A percentile compares a stretch with the other conserved stretches of the same genome.
Conservation (phyloP, 2,113 vertebrate genomes). For the Deroptyus accipitrinus region DNA sequence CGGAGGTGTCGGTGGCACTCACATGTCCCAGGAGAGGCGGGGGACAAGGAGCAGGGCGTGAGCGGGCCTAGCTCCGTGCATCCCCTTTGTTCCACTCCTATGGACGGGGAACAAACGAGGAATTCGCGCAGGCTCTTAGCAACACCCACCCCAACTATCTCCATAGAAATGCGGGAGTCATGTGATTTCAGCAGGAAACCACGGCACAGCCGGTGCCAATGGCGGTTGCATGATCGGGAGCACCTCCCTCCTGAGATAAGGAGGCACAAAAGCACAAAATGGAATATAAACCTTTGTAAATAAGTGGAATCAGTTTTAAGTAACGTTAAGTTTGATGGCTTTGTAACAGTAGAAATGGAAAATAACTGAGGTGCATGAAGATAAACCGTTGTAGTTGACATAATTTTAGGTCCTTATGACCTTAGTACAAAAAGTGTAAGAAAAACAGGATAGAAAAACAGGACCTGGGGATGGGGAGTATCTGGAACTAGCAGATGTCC, state of each 20-base stretch:
- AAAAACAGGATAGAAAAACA: no score
- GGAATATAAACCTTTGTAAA: no score
- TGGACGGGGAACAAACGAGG: slow-evolving; percentile 52
- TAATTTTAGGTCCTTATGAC: no score
- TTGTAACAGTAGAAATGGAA: no score
- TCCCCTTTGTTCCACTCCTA: slow-evolving; percentile 68
- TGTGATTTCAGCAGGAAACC: slow-evolving; percentile 67
- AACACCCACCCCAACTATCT: slow-evolving; percentile 60
- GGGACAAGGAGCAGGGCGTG: not conserved
- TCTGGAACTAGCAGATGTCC: not conserved
- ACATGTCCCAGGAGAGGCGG: slow-evolving; percentile 18
- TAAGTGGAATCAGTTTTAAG: no score
- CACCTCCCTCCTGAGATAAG: not conserved
- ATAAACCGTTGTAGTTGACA: no score
- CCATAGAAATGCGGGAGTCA: slow-evolving; percentile 70
- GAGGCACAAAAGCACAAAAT: no score
- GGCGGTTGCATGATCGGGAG: not conserved
- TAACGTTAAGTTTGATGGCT: no score
- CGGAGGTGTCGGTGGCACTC: slow-evolving; percentile 8
- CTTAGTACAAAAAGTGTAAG: no score
- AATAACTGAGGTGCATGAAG: no score
- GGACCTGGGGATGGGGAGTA: no score
- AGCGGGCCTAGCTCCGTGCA: not conserved
- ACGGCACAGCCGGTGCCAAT: slow-evolving; percentile 23
- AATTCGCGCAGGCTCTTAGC: slow-evolving; percentile 28